Conservation (phyloP, 2,888 invertebrate genomes). For the Ischnura elegans region DNA sequence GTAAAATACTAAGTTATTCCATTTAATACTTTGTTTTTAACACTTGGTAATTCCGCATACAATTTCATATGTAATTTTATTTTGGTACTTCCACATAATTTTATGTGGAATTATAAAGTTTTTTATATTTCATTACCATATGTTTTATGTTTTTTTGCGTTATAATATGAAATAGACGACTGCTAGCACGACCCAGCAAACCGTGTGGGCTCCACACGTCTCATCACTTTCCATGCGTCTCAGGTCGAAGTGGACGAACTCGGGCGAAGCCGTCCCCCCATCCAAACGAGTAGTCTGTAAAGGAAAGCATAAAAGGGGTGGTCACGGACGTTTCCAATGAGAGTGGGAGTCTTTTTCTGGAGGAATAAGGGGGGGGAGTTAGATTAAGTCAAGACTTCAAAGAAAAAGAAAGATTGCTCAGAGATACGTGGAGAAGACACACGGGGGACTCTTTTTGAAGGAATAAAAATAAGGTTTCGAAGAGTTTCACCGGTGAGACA, state of each 20-base stretch:
- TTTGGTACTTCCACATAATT: no score
- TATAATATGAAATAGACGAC: no score
- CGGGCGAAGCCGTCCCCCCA: constrained; percentile 1
- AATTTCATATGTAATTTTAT: no score
- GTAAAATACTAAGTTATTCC: no score
- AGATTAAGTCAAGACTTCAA: constrained; percentile 27
- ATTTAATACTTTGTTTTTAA: no score
- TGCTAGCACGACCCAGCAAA: not conserved
- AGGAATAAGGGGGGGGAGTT: not conserved
- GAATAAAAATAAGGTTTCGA: not conserved
- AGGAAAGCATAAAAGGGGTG: not conserved
- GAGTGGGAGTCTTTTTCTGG: not conserved
- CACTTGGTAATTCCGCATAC: no score
- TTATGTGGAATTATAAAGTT: no score
- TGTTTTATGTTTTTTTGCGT: no score
- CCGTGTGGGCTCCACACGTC: not conserved
- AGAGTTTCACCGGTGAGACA: not conserved
- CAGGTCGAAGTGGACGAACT: not conserved
- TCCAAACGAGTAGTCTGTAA: not conserved
- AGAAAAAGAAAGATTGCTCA: not conserved
- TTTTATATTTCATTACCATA: no score
- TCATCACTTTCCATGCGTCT: not conserved
- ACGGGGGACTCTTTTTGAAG: no score
- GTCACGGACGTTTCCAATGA: no score
- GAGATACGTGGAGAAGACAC: not conserved